These are phyloP conservation scores for Stegastes partitus DNA, from an alignment of 2,113 vertebrate species.

Conservation along the genomic window DNA sequence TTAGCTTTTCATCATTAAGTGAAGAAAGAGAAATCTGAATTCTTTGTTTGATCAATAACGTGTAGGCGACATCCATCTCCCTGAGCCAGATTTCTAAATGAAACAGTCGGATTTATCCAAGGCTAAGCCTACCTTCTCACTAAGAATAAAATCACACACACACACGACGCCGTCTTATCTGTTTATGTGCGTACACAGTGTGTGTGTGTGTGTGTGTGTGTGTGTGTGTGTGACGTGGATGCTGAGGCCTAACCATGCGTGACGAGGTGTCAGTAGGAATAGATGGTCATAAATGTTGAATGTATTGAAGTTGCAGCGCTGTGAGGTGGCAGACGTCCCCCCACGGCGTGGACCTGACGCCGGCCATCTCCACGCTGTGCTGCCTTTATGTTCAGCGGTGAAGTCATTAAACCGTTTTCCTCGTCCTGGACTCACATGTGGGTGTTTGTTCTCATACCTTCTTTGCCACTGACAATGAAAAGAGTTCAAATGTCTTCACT, in stretches of 20 bases:
- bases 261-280: slow-evolving; percentile 8
- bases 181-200: background rate
- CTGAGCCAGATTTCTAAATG: slow-evolving; percentile 42
- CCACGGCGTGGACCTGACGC: no score
- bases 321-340: no score
- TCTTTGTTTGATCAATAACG: slow-evolving; percentile 48
- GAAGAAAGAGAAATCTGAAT: background rate
- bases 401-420: no score
- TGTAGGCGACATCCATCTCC: slow-evolving; percentile 50
- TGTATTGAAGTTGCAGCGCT: background rate
- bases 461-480: no score
- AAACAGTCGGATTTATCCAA: slow-evolving; percentile 44
- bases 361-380: no score
- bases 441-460: no score
- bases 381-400: no score
- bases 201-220: slow-evolving; percentile 18
- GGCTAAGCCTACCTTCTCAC: slow-evolving; percentile 40
- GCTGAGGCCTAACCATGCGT: slow-evolving; percentile 15
- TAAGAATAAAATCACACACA: slow-evolving; percentile 48
- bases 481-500: no score
- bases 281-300: slow-evolving; percentile 2
- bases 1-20: no score
- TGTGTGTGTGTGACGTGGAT: slow-evolving; percentile 6
- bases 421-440: no score
- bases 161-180: slow-evolving; percentile 10